phyloP scores from a whole-genome alignment of 2,797 vertebrate genomes.

The Lemur catta region DNA sequence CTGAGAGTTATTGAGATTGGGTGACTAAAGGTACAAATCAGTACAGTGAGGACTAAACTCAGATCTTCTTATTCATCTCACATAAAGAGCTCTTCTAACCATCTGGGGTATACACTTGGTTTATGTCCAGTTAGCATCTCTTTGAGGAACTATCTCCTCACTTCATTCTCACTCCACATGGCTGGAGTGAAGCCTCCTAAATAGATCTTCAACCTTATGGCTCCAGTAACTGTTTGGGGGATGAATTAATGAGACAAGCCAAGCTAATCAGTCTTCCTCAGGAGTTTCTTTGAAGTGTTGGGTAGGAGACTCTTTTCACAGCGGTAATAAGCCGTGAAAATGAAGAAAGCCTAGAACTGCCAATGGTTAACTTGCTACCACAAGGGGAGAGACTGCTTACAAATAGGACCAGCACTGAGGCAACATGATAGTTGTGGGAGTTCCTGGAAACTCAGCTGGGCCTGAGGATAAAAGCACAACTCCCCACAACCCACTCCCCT shows the following conservation, averaged over 20 bases:
- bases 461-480: background rate
- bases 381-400: background rate
- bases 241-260: background rate
- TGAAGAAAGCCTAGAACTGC: background rate
- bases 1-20: background rate
- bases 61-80: background rate
- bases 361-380: background rate
- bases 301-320: background rate
- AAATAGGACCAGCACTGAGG: background rate
- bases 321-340: background rate
- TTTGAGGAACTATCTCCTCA: background rate
- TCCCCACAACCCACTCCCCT: rapidly evolving
- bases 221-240: background rate
- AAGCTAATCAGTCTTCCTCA: background rate
- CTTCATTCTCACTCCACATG: background rate
- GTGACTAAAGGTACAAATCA: background rate
- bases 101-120: background rate
- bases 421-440: background rate
- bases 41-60: background rate
- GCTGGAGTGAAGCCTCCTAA: background rate
- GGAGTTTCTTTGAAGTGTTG: background rate
- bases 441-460: background rate
- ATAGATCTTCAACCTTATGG: background rate
- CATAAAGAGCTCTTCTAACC: background rate
- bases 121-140: background rate